Evolutionary conservation across 2,797 vertebrate genomes (phyloP), one percentile per base, ranked within the genome.

Genomic region (Holocentrus rufus): DNA sequence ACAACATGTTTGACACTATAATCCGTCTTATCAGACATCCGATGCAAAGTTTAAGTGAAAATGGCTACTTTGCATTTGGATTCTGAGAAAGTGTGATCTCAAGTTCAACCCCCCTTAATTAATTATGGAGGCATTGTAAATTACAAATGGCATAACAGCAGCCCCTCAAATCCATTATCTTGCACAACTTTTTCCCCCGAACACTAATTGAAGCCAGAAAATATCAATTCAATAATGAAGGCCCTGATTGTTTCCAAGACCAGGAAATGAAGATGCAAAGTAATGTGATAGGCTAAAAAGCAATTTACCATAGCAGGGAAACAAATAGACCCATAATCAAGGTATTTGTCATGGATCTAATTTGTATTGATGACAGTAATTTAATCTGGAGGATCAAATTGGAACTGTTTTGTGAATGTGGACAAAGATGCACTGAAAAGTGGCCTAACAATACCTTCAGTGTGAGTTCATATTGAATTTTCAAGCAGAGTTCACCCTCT

Each of bases 151-250:
- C 77, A 85, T 77, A 88, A 88, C 67, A 66, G 79, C 63, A 72
- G 22, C 60, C 65, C 67, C 74, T 87, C 76, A 79, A 81, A 92
- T 88, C 80, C 60, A 84, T 89, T 88, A 89, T 73, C 74, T 83
- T 23, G 15, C 59, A 83, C 81, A 83, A 83, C 72, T 79, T 79
- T 85, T 79, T 79, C 49, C 69, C 42, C 60, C 67, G n/a, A 77
- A 46, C 65, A 74, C 81, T 87, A 91, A 90, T 88, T 88, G 81
- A 87, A 88, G 76, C 64, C 72, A 72, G 81, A 87, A 90, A 90
- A 88, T 80, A 86, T 85, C 76, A 87, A 90, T 90, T 87, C 77
- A 65, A 82, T 88, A 90, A 90, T 90, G 71, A 89, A 79, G 44
- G 74, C n/a, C 67, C 79, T 81, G 88, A 92, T 83, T 90, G 82